Percentiles rank a stretch among this genome's conserved stretches.
These are phyloP conservation scores for Aporophyla lueneburgensis DNA, from an alignment of 2,888 invertebrate species.

Conservation along the genomic window DNA sequence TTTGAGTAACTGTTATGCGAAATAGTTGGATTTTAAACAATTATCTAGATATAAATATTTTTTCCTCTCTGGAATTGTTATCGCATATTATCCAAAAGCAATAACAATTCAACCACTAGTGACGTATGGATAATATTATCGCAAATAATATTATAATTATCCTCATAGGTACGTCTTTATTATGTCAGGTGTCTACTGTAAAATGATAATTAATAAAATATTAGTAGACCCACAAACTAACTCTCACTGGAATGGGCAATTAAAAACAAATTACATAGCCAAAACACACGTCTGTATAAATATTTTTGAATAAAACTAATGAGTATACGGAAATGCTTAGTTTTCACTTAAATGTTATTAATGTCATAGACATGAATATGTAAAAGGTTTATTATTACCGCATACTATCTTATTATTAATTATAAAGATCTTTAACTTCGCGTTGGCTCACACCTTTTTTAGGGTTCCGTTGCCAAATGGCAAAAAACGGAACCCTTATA, in stretches of 20 bases:
- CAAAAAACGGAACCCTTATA: no score
- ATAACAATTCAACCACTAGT: not conserved
- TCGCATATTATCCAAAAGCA: no score
- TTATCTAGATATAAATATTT: not conserved
- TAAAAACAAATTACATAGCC: slow-evolving; percentile 3
- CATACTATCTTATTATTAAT: not conserved
- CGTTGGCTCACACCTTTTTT: not conserved
- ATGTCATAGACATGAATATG: slow-evolving; percentile 23
- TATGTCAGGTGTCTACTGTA: not conserved
- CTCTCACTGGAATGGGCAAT: slow-evolving; percentile 29
- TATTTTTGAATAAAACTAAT: not conserved
- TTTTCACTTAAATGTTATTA: slow-evolving; percentile 26
- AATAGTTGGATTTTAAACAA: no score
- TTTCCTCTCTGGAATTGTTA: not conserved
- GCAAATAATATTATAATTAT: not conserved
- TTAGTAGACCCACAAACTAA: slow-evolving; percentile 2
- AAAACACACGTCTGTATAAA: not conserved
- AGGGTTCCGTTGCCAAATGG: no score
- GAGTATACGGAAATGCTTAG: slow-evolving; percentile 15
- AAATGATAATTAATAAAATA: not conserved
- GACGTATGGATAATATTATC: not conserved
- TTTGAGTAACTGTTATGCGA: not conserved
- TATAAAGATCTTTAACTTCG: not conserved
- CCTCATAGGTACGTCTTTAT: slow-evolving; percentile 1
- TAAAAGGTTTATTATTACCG: slow-evolving; percentile 7